Evolutionary conservation across 2,797 vertebrate species (phyloP), one percentile per base, ranked within the genome.

Genomic region (Eupleurogrammus muticus): DNA sequence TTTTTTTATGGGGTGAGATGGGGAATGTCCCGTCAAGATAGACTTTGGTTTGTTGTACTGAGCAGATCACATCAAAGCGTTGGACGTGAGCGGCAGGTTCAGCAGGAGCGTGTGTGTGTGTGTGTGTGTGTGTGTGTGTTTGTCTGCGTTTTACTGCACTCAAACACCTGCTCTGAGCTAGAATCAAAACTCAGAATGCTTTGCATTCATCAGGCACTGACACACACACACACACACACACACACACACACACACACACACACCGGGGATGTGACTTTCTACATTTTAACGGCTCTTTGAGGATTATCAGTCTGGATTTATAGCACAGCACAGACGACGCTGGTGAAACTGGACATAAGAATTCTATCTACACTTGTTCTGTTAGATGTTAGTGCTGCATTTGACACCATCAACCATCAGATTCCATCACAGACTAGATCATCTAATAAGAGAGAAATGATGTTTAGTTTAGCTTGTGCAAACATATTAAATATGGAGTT

Each of bases 1-100:
- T 42, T 54, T 28, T 28, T 28, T 28, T 28, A 28, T 28, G 47
- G 36, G 58, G 20, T 12, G 46, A 59, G 44, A 49, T 71, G 57
- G 84, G 90, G 88, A 90, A 90, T 88, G 83, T 56, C 89, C 90
- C 90, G 46, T 51, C n/a, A 32, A 72, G 17, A 24, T 87, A 91
- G 92, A 93, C 93, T 94, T 94, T 93, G 92, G 84, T 83, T 83
- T 73, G 80, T 78, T 62, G 70, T 58, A 57, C 35, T 20, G 60
- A 53, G 52, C 46, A 69, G 77, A 34, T 7, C 17, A 86, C 87
- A 83, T 90, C 83, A 91, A 91, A 87, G 73, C 19, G 9, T 56
- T 75, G 19, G 57, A 52, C 1, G 36, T 17, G 53, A 61, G 34
- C 58, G 42, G 40, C 38, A 48, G 47, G 7, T 40, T 50, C 57